Conservation (phyloP, 2,797 vertebrate species). For the Lepus townsendii region DNA sequence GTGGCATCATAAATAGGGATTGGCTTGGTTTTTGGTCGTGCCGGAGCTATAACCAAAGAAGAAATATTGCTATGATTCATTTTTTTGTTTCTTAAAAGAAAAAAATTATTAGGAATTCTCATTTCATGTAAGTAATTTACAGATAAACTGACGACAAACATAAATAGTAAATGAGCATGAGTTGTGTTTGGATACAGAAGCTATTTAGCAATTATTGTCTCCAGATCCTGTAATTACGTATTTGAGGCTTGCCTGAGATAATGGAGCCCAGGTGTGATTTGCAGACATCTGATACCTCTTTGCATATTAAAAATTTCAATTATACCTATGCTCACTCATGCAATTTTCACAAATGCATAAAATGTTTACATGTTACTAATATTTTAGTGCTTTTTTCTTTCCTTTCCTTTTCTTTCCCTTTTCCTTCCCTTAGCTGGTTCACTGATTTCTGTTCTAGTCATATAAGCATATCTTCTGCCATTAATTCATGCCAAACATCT, state of each 20-base stretch:
- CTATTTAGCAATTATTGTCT: slow-evolving; percentile 57
- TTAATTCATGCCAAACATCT: background rate
- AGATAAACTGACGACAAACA: slow-evolving; percentile 1
- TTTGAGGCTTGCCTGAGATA: slow-evolving; percentile 18
- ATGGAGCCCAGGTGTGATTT: slow-evolving; percentile 3
- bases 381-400: background rate
- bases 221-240: background rate
- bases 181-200: background rate
- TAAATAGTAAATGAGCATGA: slow-evolving; percentile 32
- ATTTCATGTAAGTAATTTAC: slow-evolving; percentile 47
- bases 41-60: slow-evolving; percentile 91
- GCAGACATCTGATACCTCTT: background rate
- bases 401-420: background rate
- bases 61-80: background rate
- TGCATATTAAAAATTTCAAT: slow-evolving; percentile 32
- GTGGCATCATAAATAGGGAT: slow-evolving; percentile 90
- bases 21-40: slow-evolving; percentile 93
- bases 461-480: background rate
- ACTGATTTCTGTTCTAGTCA: background rate
- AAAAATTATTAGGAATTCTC: background rate
- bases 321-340: background rate
- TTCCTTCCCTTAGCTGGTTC: background rate
- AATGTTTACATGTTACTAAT: background rate
- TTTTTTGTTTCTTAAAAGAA: slow-evolving; percentile 33
- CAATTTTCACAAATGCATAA: slow-evolving; percentile 51